Evolutionary conservation across 2,113 vertebrate species (phyloP).

Genomic region (Ammospiza nelsoni): DNA sequence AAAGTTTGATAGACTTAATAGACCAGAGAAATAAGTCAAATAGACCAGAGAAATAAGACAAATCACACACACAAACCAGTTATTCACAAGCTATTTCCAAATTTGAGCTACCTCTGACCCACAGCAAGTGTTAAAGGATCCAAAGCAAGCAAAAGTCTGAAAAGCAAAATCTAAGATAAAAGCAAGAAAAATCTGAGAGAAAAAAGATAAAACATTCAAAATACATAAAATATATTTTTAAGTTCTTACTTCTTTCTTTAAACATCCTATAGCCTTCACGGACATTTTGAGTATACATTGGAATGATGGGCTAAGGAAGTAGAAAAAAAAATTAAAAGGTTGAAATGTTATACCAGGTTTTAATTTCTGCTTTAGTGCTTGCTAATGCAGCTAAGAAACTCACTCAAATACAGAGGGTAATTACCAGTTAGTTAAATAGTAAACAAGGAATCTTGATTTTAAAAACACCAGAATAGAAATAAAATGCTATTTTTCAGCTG

Average conservation of each 20-base stretch:
- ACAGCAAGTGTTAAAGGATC: background rate
- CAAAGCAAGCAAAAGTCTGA: background rate
- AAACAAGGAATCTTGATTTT: background rate
- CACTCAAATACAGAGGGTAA: background rate
- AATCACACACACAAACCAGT: background rate
- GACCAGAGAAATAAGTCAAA: background rate
- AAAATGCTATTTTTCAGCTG: background rate
- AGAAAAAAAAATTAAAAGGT: background rate
- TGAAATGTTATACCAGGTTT: background rate
- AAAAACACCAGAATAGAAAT: background rate
- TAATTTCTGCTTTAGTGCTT: background rate
- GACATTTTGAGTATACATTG: constrained; percentile 91
- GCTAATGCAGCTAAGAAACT: background rate
- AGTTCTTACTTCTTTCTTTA: constrained; percentile 85
- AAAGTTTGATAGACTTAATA: background rate
- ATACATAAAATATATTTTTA: background rate
- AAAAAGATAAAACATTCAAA: background rate
- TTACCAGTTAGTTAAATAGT: background rate
- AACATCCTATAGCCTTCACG: constrained; percentile 88
- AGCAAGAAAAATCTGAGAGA: background rate
- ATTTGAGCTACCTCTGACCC: background rate
- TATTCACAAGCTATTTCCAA: background rate
- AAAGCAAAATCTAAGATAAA: background rate
- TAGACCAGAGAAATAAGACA: background rate
- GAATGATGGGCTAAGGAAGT: constrained; percentile 85